Percentiles rank a stretch among this genome's conserved stretches.
These are phyloP conservation scores for Anguilla anguilla DNA, from an alignment of 2,797 vertebrate genomes.

Conservation along the genomic window DNA sequence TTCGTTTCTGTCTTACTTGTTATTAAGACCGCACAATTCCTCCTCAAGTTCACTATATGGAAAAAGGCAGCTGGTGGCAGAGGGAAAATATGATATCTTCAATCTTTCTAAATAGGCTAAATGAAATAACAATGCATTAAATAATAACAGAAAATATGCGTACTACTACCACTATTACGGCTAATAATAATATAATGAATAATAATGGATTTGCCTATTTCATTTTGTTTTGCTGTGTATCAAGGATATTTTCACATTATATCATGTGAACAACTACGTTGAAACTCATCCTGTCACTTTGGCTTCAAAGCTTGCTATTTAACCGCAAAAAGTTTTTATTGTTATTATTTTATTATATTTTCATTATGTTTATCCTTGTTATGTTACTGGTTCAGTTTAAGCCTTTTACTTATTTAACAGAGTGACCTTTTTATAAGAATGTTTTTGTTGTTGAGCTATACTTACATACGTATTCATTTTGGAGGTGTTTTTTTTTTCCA, in stretches of 20 bases:
- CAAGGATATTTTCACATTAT: background rate
- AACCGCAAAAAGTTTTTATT: background rate
- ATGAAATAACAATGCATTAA: background rate
- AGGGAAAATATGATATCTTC: background rate
- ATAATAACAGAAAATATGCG: no score
- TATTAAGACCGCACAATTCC: background rate
- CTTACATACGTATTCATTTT: background rate
- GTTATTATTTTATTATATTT: background rate
- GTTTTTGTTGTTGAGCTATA: background rate
- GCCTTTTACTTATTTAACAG: background rate
- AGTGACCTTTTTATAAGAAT: background rate
- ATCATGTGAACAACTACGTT: background rate
- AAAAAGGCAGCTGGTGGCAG: slow-evolving; percentile 4
- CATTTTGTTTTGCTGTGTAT: background rate
- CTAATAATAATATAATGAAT: background rate
- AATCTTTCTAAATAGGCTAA: background rate
- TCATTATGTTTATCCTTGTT: background rate
- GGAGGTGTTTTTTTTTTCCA: background rate
- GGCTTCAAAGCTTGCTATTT: background rate
- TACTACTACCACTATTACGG: no score
- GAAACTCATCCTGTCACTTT: background rate
- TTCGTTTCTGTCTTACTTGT: background rate
- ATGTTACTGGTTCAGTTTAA: background rate
- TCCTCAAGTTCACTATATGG: background rate
- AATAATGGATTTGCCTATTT: background rate